A percentile compares a stretch with the other conserved stretches of the same genome.
Evolutionary conservation across 2,888 invertebrate species (phyloP).

Genomic region (Athrips mouffetella): DNA sequence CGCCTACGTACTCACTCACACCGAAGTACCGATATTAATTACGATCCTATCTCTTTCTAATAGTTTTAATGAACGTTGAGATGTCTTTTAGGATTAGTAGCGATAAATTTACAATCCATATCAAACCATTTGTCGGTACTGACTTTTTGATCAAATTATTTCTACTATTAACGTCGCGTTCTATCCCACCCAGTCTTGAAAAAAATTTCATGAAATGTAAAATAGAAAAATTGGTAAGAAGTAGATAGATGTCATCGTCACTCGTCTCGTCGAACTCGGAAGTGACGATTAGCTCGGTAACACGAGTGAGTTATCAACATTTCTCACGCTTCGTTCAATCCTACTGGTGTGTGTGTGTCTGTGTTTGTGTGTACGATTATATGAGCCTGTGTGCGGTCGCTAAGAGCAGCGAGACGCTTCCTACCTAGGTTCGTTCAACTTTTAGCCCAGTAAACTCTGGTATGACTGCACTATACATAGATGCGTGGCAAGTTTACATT

Average conservation of each 20-base stretch:
- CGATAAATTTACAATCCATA: slow-evolving; percentile 10
- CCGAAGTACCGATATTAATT: slow-evolving; percentile 44
- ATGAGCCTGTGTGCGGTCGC: slow-evolving; percentile 57
- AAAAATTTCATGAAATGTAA: background rate
- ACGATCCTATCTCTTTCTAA: slow-evolving; percentile 55
- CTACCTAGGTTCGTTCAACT: slow-evolving; percentile 75
- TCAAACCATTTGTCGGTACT: slow-evolving; percentile 4
- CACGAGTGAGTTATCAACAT: slow-evolving; percentile 75
- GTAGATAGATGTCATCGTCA: background rate
- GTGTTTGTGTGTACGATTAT: slow-evolving; percentile 32
- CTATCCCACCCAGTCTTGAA: too few relatives aligned
- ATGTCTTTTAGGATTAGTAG: slow-evolving; percentile 8
- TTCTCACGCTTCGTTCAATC: slow-evolving; percentile 69
- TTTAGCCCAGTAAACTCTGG: slow-evolving; percentile 78
- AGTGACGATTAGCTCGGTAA: slow-evolving; percentile 63
- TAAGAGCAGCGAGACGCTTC: slow-evolving; percentile 68
- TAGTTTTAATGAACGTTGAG: slow-evolving; percentile 25
- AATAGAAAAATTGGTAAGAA: background rate
- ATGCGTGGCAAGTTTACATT: slow-evolving; percentile 16
- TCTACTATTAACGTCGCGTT: too few relatives aligned
- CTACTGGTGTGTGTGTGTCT: slow-evolving; percentile 55
- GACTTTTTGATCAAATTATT: too few relatives aligned
- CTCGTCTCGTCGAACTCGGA: slow-evolving; percentile 50
- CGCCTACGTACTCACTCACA: slow-evolving; percentile 53
- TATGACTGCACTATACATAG: slow-evolving; percentile 28